These are phyloP conservation scores for Pycnonotus jocosus DNA, from an alignment of 2,113 vertebrate genomes.

Conservation along the genomic window DNA sequence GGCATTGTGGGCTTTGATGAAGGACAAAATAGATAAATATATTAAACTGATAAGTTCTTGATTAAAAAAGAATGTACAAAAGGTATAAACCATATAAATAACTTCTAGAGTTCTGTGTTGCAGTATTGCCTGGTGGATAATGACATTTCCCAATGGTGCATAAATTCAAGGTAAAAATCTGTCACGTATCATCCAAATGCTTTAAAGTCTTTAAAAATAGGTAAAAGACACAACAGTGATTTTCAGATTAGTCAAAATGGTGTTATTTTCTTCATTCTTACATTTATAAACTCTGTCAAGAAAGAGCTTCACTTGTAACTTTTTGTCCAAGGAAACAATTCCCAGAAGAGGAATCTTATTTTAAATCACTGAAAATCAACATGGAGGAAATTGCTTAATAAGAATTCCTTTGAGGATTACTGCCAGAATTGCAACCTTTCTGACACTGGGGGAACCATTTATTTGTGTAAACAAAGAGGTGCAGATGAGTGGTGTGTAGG, in stretches of 20 bases:
- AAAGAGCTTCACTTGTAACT: neutral
- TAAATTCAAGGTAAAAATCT: neutral
- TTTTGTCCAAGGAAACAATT: neutral
- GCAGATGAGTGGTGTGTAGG: neutral
- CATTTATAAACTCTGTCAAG: neutral
- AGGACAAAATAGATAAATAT: neutral
- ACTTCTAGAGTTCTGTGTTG: neutral
- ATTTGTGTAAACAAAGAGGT: neutral
- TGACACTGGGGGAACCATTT: neutral
- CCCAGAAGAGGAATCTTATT: neutral
- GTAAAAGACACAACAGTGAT: neutral
- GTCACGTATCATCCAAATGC: neutral
- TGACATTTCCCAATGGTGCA: neutral
- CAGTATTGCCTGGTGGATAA: neutral
- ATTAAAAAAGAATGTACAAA: neutral
- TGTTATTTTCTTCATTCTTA: neutral
- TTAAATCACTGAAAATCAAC: neutral
- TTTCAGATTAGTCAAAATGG: neutral
- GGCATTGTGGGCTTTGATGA: neutral
- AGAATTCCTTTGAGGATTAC: neutral
- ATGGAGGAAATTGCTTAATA: neutral
- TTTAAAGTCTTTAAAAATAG: neutral
- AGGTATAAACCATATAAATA: neutral
- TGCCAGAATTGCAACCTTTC: neutral
- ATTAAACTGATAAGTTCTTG: neutral